phyloP scores from a whole-genome alignment of 2,888 invertebrate genomes.

The Desoria tigrina region DNA sequence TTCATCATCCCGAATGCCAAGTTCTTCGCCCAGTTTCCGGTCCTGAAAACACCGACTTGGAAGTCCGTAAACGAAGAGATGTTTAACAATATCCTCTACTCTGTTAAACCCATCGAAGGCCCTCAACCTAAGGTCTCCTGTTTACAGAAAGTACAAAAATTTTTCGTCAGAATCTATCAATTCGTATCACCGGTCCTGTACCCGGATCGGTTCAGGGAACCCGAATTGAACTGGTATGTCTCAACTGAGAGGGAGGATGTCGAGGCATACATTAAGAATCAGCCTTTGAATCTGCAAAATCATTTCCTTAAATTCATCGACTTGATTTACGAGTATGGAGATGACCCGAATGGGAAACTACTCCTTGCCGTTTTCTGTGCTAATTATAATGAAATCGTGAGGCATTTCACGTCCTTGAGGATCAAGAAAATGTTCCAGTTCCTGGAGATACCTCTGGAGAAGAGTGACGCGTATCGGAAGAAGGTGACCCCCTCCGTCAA shows the following conservation, averaged over 20 bases:
- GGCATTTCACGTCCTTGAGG: constrained; percentile 19
- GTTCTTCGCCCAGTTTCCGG: constrained; percentile 20
- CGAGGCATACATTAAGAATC: neutral
- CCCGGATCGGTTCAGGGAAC: constrained; percentile 11
- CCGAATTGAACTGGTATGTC: constrained; percentile 18
- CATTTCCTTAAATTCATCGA: neutral
- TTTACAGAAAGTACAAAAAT: too few relatives aligned
- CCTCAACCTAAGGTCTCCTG: too few relatives aligned
- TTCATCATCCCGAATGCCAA: constrained; percentile 15
- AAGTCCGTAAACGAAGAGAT: neutral
- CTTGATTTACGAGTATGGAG: neutral
- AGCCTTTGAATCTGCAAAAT: neutral
- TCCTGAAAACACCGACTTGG: constrained; percentile 1
- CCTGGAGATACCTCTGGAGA: constrained; percentile 13
- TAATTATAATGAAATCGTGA: constrained; percentile 26
- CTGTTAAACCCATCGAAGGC: too few relatives aligned
- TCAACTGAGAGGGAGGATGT: neutral
- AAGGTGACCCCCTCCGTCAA: neutral
- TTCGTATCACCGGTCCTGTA: constrained; percentile 13
- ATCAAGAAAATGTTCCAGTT: constrained; percentile 15
- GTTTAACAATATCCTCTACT: neutral
- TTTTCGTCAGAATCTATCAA: too few relatives aligned
- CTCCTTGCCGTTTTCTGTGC: constrained; percentile 18
- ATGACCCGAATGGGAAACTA: neutral
- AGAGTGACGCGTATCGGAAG: neutral